phyloP scores from a whole-genome alignment of 1,140 invertebrate genomes.

The Drosophila pruinosa region DNA sequence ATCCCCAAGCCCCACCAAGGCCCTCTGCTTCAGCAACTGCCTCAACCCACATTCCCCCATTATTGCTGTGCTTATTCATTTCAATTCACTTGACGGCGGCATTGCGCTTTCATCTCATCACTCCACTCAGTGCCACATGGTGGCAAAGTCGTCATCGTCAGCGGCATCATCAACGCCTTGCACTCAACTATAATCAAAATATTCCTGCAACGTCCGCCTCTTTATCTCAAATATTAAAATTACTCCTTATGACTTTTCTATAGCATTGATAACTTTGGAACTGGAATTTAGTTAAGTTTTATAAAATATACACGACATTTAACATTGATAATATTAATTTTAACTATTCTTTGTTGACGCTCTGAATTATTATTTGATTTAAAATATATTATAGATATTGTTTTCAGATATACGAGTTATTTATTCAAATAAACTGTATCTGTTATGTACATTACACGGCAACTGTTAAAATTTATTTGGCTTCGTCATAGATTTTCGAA shows the following conservation, averaged over 20 bases:
- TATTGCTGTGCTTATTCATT: constrained; percentile 61
- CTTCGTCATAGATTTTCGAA: not conserved
- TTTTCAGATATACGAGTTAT: no score
- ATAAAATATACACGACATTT: not conserved
- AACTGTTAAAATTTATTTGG: not conserved
- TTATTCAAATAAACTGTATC: no score
- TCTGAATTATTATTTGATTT: no score
- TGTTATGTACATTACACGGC: no score
- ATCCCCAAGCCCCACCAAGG: not conserved
- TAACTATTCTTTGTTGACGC: no score
- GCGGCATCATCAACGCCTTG: constrained; percentile 42
- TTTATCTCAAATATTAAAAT: constrained; percentile 56
- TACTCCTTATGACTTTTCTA: constrained; percentile 57
- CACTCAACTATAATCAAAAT: constrained; percentile 54
- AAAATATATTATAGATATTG: no score
- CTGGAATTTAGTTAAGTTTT: not conserved
- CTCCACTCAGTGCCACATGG: constrained; percentile 54
- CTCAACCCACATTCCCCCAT: constrained; percentile 11
- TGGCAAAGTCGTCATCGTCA: constrained; percentile 46
- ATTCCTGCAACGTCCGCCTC: constrained; percentile 4
- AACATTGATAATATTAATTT: no score
- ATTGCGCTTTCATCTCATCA: constrained; percentile 51
- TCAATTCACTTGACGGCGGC: constrained; percentile 61
- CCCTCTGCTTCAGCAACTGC: not conserved
- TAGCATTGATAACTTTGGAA: constrained; percentile 9